phyloP scores from a whole-genome alignment of 2,113 vertebrate species.

The Acrocephalus kingi region DNA sequence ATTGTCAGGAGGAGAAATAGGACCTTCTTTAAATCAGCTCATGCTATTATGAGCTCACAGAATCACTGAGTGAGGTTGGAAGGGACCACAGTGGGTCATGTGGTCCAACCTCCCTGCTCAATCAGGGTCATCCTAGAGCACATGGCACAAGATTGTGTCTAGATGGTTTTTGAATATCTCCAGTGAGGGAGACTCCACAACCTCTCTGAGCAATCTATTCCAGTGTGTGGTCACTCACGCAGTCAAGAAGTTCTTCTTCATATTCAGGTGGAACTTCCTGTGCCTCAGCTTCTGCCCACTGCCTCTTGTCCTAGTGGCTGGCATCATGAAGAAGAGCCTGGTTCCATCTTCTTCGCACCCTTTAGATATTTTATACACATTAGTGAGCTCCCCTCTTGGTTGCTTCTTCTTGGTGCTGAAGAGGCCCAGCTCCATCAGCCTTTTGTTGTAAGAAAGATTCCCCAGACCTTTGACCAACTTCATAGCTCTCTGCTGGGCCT shows the following conservation, averaged over 20 bases:
- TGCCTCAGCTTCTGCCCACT: neutral
- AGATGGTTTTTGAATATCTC: neutral
- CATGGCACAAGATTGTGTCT: neutral
- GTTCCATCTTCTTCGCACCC: neutral
- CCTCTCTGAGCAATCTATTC: neutral
- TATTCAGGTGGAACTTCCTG: neutral
- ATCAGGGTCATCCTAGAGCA: neutral
- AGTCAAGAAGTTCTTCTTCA: neutral
- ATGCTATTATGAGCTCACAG: neutral
- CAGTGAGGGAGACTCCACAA: neutral
- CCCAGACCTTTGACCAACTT: neutral
- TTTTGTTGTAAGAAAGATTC: neutral
- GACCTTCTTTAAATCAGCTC: neutral
- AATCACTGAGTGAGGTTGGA: neutral
- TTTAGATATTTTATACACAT: neutral
- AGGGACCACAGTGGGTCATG: accelerated
- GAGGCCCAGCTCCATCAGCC: neutral
- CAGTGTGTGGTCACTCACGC: neutral
- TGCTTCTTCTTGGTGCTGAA: neutral
- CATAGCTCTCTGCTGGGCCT: neutral
- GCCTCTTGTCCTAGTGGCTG: neutral
- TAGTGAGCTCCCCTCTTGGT: neutral
- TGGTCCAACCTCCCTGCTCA: neutral
- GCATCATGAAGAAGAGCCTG: neutral
- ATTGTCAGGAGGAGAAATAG: neutral